phyloP scores from a whole-genome alignment of 1,140 invertebrate species.

The Drosophila teissieri region DNA sequence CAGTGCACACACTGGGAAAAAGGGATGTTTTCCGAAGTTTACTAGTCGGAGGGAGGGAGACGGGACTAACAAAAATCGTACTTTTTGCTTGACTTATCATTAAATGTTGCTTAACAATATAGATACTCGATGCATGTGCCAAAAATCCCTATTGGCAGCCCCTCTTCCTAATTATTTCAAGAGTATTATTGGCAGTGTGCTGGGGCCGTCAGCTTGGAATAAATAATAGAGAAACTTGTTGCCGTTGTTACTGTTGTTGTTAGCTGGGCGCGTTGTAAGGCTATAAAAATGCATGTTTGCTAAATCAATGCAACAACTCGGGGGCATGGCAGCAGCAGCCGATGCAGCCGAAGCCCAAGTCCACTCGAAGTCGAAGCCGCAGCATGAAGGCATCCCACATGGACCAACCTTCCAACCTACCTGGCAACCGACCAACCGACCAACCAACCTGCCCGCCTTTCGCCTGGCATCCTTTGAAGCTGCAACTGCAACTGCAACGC shows the following conservation, averaged over 20 bases:
- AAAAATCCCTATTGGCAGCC: no score
- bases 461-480: slow-evolving; percentile 75
- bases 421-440: slow-evolving; percentile 8
- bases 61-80: no score
- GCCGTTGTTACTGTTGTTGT: slow-evolving; percentile 55
- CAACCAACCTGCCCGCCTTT: slow-evolving; percentile 75
- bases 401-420: slow-evolving; percentile 61
- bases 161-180: not conserved
- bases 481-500: slow-evolving; percentile 35
- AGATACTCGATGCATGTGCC: no score
- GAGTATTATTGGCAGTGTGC: slow-evolving; percentile 1
- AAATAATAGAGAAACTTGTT: slow-evolving; percentile 83
- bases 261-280: slow-evolving; percentile 78
- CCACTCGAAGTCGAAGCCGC: slow-evolving; percentile 18
- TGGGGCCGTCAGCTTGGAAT: slow-evolving; percentile 67
- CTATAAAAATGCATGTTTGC: slow-evolving; percentile 84
- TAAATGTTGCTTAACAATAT: no score
- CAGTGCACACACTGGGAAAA: slow-evolving; percentile 55
- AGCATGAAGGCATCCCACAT: slow-evolving; percentile 71
- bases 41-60: no score
- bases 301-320: slow-evolving; percentile 84
- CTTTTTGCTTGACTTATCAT: no score
- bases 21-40: not conserved
- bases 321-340: slow-evolving; percentile 62
- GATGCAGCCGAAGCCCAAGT: slow-evolving; percentile 6